These are phyloP conservation scores for Augiades crinisus DNA, from an alignment of 2,888 invertebrate species.

Conservation along the genomic window DNA sequence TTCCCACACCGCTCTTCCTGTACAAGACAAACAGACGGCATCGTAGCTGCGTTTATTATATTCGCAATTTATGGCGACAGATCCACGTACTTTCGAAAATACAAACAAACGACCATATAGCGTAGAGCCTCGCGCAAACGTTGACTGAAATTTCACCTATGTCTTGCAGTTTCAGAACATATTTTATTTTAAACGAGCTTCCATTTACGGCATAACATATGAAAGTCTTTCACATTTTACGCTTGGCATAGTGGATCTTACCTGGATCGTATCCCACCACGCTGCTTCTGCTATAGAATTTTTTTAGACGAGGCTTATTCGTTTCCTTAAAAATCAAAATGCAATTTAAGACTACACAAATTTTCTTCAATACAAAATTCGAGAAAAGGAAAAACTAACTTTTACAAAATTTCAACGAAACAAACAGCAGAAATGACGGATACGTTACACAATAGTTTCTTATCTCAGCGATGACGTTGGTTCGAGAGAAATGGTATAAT, in stretches of 20 bases:
- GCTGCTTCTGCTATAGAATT: no score
- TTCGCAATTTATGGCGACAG: conserved; percentile 25
- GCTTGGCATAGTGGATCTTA: no score
- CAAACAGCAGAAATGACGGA: conserved; percentile 1
- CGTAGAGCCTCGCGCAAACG: not conserved
- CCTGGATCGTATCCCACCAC: no score
- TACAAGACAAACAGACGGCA: conserved; percentile 18
- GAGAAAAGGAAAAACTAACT: not conserved
- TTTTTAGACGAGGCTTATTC: no score
- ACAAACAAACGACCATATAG: conserved; percentile 5
- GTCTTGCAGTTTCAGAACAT: no score
- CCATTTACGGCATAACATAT: no score
- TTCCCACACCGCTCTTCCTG: conserved; percentile 22
- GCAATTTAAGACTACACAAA: not conserved
- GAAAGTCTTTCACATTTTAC: no score
- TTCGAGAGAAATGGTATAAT: conserved; percentile 27
- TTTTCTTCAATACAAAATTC: not conserved
- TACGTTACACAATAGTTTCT: conserved; percentile 27
- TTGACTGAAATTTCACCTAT: no score
- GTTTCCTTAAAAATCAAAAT: no score
- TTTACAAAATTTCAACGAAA: not conserved
- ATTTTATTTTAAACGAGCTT: no score
- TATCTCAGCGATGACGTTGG: conserved; percentile 37
- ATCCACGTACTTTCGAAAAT: conserved; percentile 18
- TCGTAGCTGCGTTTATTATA: conserved; percentile 17